A percentile compares a stretch with the other conserved stretches of the same genome.
Conservation (phyloP, 2,888 invertebrate species). For the Conops quadrifasciatus region DNA sequence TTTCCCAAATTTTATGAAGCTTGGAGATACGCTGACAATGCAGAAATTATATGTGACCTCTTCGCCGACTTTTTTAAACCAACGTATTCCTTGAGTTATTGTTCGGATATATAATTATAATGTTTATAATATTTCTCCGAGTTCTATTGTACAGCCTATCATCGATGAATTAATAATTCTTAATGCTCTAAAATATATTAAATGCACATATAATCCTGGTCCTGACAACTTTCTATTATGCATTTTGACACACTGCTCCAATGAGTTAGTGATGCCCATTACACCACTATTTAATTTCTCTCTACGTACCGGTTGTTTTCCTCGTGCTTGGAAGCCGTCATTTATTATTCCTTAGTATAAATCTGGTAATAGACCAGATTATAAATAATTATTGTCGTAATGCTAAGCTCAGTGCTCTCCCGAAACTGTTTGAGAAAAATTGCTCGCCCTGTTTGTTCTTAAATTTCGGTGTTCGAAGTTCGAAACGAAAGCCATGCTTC, state of each 20-base stretch:
- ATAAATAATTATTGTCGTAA: background rate
- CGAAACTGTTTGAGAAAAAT: background rate
- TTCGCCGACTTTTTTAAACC: background rate
- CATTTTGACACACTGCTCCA: background rate
- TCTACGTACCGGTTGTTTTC: background rate
- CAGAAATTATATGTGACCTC: background rate
- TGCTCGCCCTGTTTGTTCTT: background rate
- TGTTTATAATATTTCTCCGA: background rate
- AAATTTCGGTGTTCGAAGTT: no score
- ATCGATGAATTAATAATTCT: background rate
- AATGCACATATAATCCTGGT: no score
- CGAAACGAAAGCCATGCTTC: background rate
- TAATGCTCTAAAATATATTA: background rate
- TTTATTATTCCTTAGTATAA: background rate
- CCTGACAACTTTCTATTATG: constrained; percentile 6
- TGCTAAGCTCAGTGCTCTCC: background rate
- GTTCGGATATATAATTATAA: background rate
- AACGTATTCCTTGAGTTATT: background rate
- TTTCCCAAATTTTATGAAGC: background rate
- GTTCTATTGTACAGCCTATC: background rate
- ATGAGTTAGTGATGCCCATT: background rate
- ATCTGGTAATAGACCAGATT: background rate
- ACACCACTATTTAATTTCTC: background rate
- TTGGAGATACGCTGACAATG: background rate
- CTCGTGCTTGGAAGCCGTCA: background rate